Conservation (phyloP, 1,140 invertebrate genomes). For the Pseudachorutes palmiensis region DNA sequence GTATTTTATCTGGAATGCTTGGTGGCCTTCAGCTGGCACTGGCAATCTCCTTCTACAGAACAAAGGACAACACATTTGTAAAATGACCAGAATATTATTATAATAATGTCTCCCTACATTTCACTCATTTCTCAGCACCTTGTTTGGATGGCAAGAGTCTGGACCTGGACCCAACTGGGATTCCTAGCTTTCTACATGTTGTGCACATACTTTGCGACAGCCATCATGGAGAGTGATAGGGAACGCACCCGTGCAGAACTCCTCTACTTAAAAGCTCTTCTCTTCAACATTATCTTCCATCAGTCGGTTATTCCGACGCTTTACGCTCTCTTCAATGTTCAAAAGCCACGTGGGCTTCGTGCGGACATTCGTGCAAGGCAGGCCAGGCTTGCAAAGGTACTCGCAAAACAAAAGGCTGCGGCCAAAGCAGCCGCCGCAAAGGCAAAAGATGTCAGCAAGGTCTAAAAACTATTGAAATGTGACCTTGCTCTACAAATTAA, state of each 20-base stretch:
- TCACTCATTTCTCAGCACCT: background rate
- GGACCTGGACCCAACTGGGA: background rate
- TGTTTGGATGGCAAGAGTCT: background rate
- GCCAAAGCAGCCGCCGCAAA: too few relatives aligned
- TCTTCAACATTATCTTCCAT: background rate
- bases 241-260: background rate
- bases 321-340: background rate
- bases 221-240: background rate
- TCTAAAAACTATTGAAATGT: too few relatives aligned
- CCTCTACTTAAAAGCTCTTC: background rate
- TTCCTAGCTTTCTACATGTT: background rate
- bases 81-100: too few relatives aligned
- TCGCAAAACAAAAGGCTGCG: background rate
- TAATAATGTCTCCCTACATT: too few relatives aligned
- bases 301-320: background rate
- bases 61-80: too few relatives aligned
- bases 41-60: too few relatives aligned
- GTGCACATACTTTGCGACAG: background rate
- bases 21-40: too few relatives aligned
- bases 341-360: background rate
- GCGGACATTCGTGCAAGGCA: background rate
- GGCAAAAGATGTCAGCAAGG: too few relatives aligned
- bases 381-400: background rate
- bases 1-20: too few relatives aligned
- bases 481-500: too few relatives aligned